Evolutionary conservation across 2,888 invertebrate species (phyloP).

Genomic region (Pandemis heparana): DNA sequence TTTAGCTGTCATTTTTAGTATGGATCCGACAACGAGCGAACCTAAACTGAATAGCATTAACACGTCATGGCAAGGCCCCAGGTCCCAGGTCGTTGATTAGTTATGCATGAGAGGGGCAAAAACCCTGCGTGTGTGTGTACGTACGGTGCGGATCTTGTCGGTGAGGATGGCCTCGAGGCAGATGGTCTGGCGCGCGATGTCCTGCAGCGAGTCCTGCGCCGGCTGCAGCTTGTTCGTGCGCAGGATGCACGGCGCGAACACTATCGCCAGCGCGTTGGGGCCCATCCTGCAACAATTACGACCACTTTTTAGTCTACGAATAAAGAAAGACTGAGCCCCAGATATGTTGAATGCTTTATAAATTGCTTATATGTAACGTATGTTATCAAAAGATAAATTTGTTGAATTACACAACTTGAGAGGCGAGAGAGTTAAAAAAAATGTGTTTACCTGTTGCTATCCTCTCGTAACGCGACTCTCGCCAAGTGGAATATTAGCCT

Average conservation of each 20-base stretch:
- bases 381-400: too few relatives aligned
- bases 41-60: too few relatives aligned
- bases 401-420: not conserved
- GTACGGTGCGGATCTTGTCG: slow-evolving; percentile 89
- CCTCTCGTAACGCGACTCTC: slow-evolving; percentile 94
- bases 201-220: slow-evolving; percentile 96
- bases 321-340: too few relatives aligned
- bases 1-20: too few relatives aligned
- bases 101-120: too few relatives aligned
- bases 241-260: slow-evolving; percentile 97
- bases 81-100: too few relatives aligned
- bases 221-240: slow-evolving; percentile 94
- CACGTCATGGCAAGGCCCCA: too few relatives aligned
- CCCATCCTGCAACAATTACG: slow-evolving; percentile 88
- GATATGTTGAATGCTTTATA: too few relatives aligned
- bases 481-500: slow-evolving; percentile 97
- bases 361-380: too few relatives aligned
- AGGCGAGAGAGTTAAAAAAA: not conserved
- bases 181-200: slow-evolving; percentile 95
- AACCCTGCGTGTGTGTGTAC: slow-evolving; percentile 39
- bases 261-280: slow-evolving; percentile 95
- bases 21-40: too few relatives aligned
- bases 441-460: slow-evolving; percentile 87
- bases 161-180: slow-evolving; percentile 96
- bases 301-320: not conserved